These are phyloP conservation scores for Pseudorasbora parva DNA, from an alignment of 2,113 vertebrate species.

Conservation along the genomic window DNA sequence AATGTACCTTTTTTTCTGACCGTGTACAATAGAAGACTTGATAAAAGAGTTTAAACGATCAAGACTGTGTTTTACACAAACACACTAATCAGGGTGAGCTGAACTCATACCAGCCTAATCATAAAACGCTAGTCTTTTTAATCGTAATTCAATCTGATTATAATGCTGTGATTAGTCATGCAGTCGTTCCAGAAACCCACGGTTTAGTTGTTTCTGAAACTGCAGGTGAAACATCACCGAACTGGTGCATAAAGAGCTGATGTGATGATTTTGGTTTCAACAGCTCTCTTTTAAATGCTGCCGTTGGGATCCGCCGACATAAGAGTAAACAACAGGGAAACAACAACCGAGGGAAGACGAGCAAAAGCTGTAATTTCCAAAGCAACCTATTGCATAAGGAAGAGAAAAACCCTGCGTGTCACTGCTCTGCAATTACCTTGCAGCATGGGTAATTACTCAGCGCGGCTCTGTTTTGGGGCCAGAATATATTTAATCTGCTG, in stretches of 20 bases:
- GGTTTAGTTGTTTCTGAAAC: neutral
- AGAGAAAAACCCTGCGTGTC: neutral
- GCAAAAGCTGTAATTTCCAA: constrained; percentile 38
- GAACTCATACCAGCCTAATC: neutral
- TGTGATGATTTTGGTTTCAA: neutral
- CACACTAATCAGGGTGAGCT: neutral
- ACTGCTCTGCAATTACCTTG: constrained; percentile 44
- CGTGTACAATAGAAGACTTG: too few relatives aligned
- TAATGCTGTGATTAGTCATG: neutral
- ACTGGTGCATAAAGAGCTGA: neutral
- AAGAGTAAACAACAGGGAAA: neutral
- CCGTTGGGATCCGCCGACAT: neutral
- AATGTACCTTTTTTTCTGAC: too few relatives aligned
- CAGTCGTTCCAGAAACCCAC: neutral
- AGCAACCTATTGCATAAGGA: constrained; percentile 41
- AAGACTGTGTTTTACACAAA: neutral
- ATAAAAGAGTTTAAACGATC: too few relatives aligned
- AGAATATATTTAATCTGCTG: constrained; percentile 36
- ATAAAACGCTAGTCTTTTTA: neutral
- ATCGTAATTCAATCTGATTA: neutral
- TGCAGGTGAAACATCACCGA: neutral
- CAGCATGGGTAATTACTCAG: constrained; percentile 35
- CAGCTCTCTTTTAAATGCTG: neutral
- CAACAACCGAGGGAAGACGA: neutral
- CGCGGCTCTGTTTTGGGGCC: neutral